Evolutionary conservation across 2,113 vertebrate genomes (phyloP).

Genomic region (Emydura subglobosa): DNA sequence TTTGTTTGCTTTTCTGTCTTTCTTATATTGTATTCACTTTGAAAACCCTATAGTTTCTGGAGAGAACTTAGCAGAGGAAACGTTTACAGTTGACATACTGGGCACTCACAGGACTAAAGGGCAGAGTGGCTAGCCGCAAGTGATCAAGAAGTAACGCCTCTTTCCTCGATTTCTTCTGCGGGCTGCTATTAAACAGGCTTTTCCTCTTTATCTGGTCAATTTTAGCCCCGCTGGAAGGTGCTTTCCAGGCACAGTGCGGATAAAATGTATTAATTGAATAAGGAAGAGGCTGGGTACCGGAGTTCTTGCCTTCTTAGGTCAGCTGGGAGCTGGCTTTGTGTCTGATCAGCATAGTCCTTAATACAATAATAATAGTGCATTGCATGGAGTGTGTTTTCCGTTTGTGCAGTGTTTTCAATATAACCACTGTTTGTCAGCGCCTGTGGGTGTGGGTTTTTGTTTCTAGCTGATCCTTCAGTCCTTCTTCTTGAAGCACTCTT

Average conservation of each 20-base stretch:
- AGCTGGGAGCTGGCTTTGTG: background rate
- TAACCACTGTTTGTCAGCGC: background rate
- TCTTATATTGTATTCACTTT: background rate
- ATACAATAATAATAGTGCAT: constrained; percentile 9
- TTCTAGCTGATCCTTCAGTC: background rate
- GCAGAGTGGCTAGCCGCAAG: background rate
- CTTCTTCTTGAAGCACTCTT: background rate
- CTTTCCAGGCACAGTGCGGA: background rate
- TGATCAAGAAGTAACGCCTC: background rate
- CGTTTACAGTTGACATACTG: background rate
- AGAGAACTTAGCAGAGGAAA: constrained; percentile 14
- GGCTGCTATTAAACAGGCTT: background rate
- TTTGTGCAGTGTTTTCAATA: background rate
- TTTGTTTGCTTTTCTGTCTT: background rate
- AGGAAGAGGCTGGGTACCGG: constrained; percentile 19
- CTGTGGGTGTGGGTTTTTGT: background rate
- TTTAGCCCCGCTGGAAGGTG: background rate
- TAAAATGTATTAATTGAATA: constrained; percentile 47
- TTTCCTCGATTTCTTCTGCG: background rate
- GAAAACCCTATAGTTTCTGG: background rate
- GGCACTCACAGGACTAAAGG: background rate
- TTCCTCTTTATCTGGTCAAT: background rate
- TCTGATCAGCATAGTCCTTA: background rate
- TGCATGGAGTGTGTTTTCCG: background rate
- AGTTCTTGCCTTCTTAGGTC: constrained; percentile 32